Evolutionary conservation across 2,888 invertebrate species (phyloP), one percentile per base, ranked within the genome.

Genomic region (Caenorhabditis virilis): DNA sequence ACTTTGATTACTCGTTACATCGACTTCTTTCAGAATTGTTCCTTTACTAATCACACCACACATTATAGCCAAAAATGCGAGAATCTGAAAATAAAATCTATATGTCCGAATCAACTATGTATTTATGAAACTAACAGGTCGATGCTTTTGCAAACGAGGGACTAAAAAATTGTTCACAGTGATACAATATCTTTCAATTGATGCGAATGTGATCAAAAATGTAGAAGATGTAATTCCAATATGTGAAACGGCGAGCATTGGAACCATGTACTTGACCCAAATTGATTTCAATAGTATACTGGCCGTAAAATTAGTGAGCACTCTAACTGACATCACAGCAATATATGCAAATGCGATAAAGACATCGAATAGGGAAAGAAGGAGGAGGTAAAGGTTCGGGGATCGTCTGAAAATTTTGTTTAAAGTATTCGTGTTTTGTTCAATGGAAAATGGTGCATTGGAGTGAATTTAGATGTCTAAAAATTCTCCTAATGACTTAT

Each of bases 1-100:
- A 18, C 4, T 7, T 26, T 11, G 20, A 13, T 20, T 6, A 46
- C 11, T n/a, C 45, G 52, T 51, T 48, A 76, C 78, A 67, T 71
- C 65, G 35, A 79, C 68, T 51, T 79, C 79, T 33, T 72, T 53
- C 15, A 71, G 60, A 13, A 76, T 75, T 15, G 74, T 70, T 27
- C 78, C 78, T 53, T 79, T 79, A 58, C 74, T 74, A 20, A 79
- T 49, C 18, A 79, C 64, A 18, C 78, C 79, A 45, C 74, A 69
- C 59, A 79, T 59, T 9, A 79, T 67, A 5, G 78, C 78, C 9
- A 69, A 51, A 25, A 69, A 62, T 9, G 77, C 76, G 20, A 79
- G 58, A 9, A 64, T 33, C 49, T 49, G 18, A 38, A 27, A 45
- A 7, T 15, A 36, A n/a, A 30, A 30, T n/a, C n/a, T n/a, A 30